Conservation (phyloP, 2,113 vertebrate species). For the Caracal caracal region DNA sequence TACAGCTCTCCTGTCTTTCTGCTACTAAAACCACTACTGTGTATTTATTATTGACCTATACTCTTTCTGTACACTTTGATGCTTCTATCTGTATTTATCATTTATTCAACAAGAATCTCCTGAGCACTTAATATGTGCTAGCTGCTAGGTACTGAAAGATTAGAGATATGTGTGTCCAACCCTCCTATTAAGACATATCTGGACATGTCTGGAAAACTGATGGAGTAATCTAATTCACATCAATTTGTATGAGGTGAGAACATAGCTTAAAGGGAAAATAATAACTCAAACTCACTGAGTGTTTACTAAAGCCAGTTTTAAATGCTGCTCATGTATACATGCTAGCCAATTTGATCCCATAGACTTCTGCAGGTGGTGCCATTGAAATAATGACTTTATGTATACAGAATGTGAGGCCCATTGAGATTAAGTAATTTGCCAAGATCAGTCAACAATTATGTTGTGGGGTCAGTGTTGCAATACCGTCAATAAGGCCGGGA, state of each 20-base stretch:
- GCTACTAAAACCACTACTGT: not conserved
- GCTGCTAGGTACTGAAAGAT: not conserved
- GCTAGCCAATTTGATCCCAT: not conserved
- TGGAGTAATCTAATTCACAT: not conserved
- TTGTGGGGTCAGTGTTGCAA: not conserved
- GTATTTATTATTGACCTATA: not conserved
- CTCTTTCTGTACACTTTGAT: not conserved
- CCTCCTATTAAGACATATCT: not conserved
- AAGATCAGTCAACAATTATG: not conserved
- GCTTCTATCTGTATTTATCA: not conserved
- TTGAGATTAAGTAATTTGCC: not conserved
- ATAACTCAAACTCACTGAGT: not conserved
- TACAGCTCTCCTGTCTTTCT: not conserved
- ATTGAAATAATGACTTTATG: not conserved
- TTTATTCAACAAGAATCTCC: not conserved
- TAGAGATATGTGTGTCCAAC: not conserved
- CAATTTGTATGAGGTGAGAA: not conserved
- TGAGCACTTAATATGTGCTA: not conserved
- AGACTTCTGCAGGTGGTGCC: not conserved
- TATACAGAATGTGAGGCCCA: not conserved
- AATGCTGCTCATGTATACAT: not conserved
- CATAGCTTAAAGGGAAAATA: slow-evolving; percentile 9
- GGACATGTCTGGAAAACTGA: not conserved
- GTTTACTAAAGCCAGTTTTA: not conserved
- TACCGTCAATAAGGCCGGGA: not conserved